A percentile compares a stretch with the other conserved stretches of the same genome.
phyloP scores from a whole-genome alignment of 2,888 invertebrate species.

The Hedychridium roseum region DNA sequence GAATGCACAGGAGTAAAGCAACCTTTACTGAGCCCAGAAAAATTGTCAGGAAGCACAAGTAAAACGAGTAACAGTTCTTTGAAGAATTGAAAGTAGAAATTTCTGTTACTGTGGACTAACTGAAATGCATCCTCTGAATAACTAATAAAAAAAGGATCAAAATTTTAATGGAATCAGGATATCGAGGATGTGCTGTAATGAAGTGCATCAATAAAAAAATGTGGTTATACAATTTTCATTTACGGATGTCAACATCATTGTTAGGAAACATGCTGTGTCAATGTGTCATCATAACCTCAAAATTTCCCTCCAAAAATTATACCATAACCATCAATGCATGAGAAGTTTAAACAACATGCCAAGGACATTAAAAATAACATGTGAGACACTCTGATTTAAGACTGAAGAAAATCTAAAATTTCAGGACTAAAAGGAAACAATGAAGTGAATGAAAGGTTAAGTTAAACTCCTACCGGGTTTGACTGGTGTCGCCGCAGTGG shows the following conservation, averaged over 20 bases:
- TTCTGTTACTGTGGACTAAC: no score
- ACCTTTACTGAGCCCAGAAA: slow-evolving; percentile 43
- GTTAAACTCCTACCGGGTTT: slow-evolving; percentile 58
- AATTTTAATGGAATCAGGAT: background rate
- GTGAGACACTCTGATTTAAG: no score
- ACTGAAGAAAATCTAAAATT: no score
- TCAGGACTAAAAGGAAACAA: background rate
- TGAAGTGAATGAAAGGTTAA: slow-evolving; percentile 19
- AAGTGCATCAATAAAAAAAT: no score
- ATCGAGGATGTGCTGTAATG: background rate
- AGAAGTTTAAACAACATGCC: background rate
- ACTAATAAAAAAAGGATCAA: no score
- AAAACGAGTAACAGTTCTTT: slow-evolving; percentile 19
- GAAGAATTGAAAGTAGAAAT: slow-evolving; percentile 21
- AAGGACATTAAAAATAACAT: background rate
- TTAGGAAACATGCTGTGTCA: no score
- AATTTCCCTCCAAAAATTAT: slow-evolving; percentile 7
- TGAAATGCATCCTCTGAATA: no score
- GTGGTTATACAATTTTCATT: background rate
- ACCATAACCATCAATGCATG: background rate
- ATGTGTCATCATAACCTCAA: slow-evolving; percentile 14
- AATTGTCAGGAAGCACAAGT: slow-evolving; percentile 28
- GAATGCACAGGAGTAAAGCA: slow-evolving; percentile 42
- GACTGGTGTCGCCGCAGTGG: slow-evolving; percentile 58
- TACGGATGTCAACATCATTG: slow-evolving; percentile 5